These are phyloP conservation scores for Xiphias gladius DNA, from an alignment of 2,113 vertebrate genomes.

Conservation along the genomic window DNA sequence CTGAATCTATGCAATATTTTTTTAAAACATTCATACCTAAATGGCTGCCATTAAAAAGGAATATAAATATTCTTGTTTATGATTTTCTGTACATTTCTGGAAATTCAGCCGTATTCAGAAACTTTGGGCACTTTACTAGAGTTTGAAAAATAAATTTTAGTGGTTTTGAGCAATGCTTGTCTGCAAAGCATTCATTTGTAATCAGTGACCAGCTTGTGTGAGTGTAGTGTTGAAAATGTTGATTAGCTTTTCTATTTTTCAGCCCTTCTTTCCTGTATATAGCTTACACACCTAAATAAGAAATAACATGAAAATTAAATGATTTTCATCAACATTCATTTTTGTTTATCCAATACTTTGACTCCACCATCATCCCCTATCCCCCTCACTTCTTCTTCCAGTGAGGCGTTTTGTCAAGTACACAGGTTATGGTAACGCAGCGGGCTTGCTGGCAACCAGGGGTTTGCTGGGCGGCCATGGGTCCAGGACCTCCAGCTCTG, in stretches of 20 bases:
- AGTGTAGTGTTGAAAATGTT: not conserved
- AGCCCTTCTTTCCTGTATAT: not conserved
- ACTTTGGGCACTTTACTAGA: not conserved
- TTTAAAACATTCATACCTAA: no score
- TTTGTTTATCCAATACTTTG: no score
- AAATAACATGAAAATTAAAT: no score
- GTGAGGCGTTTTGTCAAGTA: conserved; percentile 88
- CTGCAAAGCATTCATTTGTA: not conserved
- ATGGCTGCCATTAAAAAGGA: no score
- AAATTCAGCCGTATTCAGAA: not conserved
- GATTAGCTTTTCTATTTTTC: not conserved
- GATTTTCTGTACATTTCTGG: not conserved
- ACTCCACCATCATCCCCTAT: not conserved
- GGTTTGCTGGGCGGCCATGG: conserved; percentile 80
- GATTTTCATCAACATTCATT: no score
- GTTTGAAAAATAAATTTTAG: not conserved
- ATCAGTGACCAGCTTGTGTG: not conserved
- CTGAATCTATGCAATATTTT: no score
- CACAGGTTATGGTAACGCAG: conserved; percentile 88
- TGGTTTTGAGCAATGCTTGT: not conserved
- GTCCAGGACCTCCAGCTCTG: conserved; percentile 1
- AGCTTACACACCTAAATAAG: no score
- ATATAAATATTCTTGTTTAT: not conserved
- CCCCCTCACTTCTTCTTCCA: conserved; percentile 38
- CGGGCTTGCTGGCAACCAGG: conserved; percentile 85